phyloP scores from a whole-genome alignment of 1,140 invertebrate species.

The Drosophila dunni region DNA sequence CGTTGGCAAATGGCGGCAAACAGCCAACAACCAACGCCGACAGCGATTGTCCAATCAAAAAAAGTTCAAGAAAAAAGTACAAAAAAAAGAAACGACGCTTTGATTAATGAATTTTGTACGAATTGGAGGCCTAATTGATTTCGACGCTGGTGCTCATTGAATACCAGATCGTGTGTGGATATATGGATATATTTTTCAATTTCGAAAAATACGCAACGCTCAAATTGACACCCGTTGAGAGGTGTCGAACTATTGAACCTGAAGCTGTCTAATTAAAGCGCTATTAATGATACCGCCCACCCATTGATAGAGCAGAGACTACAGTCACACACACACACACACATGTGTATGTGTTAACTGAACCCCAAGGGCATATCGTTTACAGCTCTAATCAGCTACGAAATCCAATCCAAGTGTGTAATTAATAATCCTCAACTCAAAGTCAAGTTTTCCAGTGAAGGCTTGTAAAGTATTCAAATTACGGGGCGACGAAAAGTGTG shows the following conservation, averaged over 20 bases:
- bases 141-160: slow-evolving; percentile 23
- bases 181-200: slow-evolving; percentile 28
- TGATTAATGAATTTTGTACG: slow-evolving; percentile 66
- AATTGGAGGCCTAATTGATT: slow-evolving; percentile 59
- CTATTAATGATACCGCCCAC: slow-evolving; percentile 57
- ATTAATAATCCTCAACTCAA: slow-evolving; percentile 65
- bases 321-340: neutral
- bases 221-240: slow-evolving; percentile 35
- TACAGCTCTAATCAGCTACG: slow-evolving; percentile 58
- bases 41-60: slow-evolving; percentile 25
- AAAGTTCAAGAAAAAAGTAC: too few relatives aligned
- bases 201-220: slow-evolving; percentile 3
- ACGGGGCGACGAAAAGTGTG: slow-evolving; percentile 78
- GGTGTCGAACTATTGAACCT: slow-evolving; percentile 38
- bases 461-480: slow-evolving; percentile 81
- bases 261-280: slow-evolving; percentile 57
- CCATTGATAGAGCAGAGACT: slow-evolving; percentile 32
- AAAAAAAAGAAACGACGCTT: slow-evolving; percentile 46
- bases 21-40: neutral
- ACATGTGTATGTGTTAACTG: neutral
- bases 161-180: neutral
- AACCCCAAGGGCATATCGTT: slow-evolving; percentile 46
- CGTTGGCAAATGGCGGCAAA: slow-evolving; percentile 39
- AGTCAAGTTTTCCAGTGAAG: slow-evolving; percentile 61
- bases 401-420: slow-evolving; percentile 78